Conservation (phyloP, 2,113 vertebrate genomes). For the Mus musculus region DNA sequence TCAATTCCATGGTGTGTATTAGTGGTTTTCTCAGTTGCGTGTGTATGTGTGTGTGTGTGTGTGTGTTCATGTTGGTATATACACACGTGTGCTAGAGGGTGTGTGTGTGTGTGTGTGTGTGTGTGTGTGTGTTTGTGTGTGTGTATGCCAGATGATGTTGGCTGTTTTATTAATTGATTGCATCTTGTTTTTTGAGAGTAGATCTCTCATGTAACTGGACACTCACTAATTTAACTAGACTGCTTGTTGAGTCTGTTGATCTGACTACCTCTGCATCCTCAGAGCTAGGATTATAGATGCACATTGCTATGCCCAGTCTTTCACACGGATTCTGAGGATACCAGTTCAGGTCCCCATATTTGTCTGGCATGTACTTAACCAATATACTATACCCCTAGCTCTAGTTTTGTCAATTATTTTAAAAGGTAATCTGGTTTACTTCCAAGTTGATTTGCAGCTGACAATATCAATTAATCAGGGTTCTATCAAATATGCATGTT, state of each 20-base stretch:
- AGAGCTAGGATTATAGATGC: not conserved
- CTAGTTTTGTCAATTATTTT: not conserved
- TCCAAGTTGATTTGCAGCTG: conserved; percentile 47
- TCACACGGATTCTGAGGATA: not conserved
- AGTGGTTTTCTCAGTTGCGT: not conserved
- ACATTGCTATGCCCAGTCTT: not conserved
- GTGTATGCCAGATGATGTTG: not conserved
- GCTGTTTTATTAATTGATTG: not conserved
- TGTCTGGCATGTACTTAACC: not conserved
- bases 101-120: not conserved
- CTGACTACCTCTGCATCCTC: not conserved
- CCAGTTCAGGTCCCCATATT: not conserved
- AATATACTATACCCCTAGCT: no score
- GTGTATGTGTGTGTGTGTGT: no score
- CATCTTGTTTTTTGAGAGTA: not conserved
- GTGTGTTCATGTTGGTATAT: not conserved
- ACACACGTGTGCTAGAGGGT: not conserved
- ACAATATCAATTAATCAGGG: conserved; percentile 59
- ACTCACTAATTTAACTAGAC: not conserved
- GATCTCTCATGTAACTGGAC: not conserved
- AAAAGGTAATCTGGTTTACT: conserved; percentile 37
- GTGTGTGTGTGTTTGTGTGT: not conserved
- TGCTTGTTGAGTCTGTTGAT: not conserved
- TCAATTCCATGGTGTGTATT: not conserved
- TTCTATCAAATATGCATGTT: conserved; percentile 48